A percentile compares a stretch with the other conserved stretches of the same genome.
Evolutionary conservation across 2,888 invertebrate species (phyloP).

Genomic region (Helobdella robusta): DNA sequence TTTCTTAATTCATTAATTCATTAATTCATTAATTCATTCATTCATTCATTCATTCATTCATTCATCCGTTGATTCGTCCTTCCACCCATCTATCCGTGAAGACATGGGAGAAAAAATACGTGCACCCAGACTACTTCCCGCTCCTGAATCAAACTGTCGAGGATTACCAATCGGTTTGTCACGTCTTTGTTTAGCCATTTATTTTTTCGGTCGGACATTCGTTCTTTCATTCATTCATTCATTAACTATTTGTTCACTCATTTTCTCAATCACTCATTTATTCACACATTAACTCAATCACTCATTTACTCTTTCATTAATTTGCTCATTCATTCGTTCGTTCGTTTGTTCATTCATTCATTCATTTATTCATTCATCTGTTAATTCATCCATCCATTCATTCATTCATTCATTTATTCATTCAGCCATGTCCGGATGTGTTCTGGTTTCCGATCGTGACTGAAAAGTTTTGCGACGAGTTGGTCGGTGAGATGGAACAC

Average conservation of each 20-base stretch:
- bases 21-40: background rate
- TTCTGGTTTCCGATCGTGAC: slow-evolving; percentile 81
- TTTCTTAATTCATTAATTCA: background rate
- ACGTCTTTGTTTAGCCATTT: background rate
- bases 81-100: no score
- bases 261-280: no score
- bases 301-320: no score
- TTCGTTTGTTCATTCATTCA: no score
- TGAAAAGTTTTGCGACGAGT: slow-evolving; percentile 68
- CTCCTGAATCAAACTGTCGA: slow-evolving; percentile 16
- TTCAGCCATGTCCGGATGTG: slow-evolving; percentile 89
- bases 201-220: background rate
- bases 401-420: no score
- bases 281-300: no score
- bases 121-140: slow-evolving; percentile 69
- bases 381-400: no score
- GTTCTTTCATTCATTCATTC: background rate
- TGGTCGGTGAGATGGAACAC: slow-evolving; percentile 80
- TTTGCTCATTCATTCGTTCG: no score
- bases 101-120: slow-evolving; percentile 85
- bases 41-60: background rate
- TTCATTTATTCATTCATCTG: no score
- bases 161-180: slow-evolving; percentile 8
- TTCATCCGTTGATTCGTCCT: no score
- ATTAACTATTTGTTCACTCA: no score